phyloP scores from a whole-genome alignment of 2,888 invertebrate genomes.

The Latheticus oryzae region DNA sequence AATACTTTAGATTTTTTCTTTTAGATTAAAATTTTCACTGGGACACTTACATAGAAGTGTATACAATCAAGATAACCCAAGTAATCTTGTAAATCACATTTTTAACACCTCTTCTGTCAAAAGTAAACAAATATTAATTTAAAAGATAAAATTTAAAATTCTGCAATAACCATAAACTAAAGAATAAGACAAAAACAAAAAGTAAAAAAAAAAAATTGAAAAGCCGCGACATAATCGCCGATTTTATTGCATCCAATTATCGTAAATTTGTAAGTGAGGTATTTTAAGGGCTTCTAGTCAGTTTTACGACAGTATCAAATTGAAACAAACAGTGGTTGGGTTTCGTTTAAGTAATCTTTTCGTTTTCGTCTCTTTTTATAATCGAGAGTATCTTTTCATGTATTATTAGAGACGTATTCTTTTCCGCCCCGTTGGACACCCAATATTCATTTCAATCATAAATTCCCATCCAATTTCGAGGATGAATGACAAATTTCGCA shows the following conservation, averaged over 20 bases:
- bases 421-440: constrained; percentile 55
- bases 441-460: constrained; percentile 67
- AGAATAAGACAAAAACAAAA: constrained; percentile 46
- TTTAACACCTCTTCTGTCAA: no score
- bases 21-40: no score
- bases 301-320: constrained; percentile 56
- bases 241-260: constrained; percentile 61
- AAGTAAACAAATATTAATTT: no score
- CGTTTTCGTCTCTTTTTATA: constrained; percentile 9
- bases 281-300: constrained; percentile 57
- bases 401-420: constrained; percentile 62
- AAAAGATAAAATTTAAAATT: no score
- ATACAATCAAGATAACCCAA: no score
- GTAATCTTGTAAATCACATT: no score
- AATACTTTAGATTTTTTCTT: no score
- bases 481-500: constrained; percentile 66
- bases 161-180: constrained; percentile 48
- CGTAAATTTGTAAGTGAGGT: constrained; percentile 58
- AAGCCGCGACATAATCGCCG: constrained; percentile 58
- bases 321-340: constrained; percentile 53
- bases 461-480: constrained; percentile 66
- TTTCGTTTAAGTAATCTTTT: constrained; percentile 43
- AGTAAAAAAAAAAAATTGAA: constrained; percentile 44
- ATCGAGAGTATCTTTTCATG: constrained; percentile 51
- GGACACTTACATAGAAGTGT: no score